These are phyloP conservation scores for Enhydra lutris DNA, from an alignment of 2,113 vertebrate species.

Conservation along the genomic window DNA sequence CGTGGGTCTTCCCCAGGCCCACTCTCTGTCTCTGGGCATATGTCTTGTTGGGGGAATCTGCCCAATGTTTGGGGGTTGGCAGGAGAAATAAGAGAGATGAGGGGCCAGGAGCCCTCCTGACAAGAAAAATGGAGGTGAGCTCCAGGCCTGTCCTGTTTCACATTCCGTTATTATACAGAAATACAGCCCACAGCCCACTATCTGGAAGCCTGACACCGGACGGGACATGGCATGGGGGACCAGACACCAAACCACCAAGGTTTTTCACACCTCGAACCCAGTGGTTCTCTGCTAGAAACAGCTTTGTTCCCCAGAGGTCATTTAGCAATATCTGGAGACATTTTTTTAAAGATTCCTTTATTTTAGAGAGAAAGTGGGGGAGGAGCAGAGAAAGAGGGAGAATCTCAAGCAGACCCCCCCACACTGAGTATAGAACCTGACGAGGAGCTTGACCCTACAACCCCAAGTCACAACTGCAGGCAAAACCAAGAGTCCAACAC, in stretches of 20 bases:
- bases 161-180: background rate
- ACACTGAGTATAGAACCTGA: background rate
- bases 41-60: background rate
- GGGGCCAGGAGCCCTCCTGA: background rate
- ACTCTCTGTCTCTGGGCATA: background rate
- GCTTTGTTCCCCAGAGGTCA: background rate
- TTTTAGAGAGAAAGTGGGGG: background rate
- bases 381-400: background rate
- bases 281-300: background rate
- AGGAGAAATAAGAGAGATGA: background rate
- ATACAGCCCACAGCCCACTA: background rate
- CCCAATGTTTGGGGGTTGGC: background rate
- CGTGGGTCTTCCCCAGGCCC: background rate
- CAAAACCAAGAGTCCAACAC: background rate
- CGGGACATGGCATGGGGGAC: background rate
- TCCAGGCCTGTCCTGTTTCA: background rate
- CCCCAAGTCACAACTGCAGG: background rate
- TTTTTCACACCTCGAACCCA: too few relatives aligned
- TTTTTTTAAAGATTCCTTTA: background rate
- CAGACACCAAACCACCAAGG: too few relatives aligned
- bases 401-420: background rate
- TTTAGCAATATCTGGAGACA: background rate
- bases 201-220: background rate
- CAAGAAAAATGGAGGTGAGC: background rate
- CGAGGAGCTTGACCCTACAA: background rate